Base-by-base conservation (phyloP, 23 tunicate species). In the Diplosoma virens region DNA sequence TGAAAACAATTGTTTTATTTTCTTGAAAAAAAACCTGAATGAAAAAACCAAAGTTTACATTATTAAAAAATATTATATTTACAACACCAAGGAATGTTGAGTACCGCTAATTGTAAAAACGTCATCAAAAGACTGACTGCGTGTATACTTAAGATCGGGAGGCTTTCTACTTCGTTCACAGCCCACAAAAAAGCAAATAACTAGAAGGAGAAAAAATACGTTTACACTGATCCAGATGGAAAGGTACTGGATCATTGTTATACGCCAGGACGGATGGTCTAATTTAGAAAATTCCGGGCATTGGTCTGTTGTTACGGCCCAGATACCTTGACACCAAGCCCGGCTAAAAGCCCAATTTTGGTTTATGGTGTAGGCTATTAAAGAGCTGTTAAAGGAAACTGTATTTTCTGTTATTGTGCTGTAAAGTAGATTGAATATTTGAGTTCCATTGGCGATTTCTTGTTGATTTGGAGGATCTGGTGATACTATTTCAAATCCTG, bases 251-350 rank as follows among this genome's bases (percentile, higher is more conserved):
- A 33, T 4, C 9, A 25, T 22, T 5, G 34, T 72, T 33, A 72
- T 11, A 24, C 26, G 3, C 78, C 78, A 72, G 7, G 61, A 72
- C 48, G 78, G 78, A 2, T 28, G 9, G 2, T 22, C n/a, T 3
- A 33, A 7, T 2, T 50, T 34, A 3, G 25, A 3, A 48, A 72
- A 48, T 47, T 7, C 14, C 3, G 33, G 34, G 48, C 78, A 72
- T 2, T 30, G 22, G 59, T 47, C 48, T 3, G 89, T 84, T 0
- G 89, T 84, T 18, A 77, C 78, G 37, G 82, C 89, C 82, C 82
- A 77, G 18, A 66, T 78, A 0, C 89, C 89, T 54, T 67, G 81
- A 37, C 89, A 84, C 89, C 82, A 76, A 5, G 82, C 77, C 25
- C 82, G 27, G 2, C 68, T 36, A 30, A 61, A 76, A 14, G 78